Percentiles rank a stretch among this genome's conserved stretches.
Conservation (phyloP, 30 jellyfish, hydroid and myxozoan genomes). For the Aurelia aurita complex sp. Pacific region DNA sequence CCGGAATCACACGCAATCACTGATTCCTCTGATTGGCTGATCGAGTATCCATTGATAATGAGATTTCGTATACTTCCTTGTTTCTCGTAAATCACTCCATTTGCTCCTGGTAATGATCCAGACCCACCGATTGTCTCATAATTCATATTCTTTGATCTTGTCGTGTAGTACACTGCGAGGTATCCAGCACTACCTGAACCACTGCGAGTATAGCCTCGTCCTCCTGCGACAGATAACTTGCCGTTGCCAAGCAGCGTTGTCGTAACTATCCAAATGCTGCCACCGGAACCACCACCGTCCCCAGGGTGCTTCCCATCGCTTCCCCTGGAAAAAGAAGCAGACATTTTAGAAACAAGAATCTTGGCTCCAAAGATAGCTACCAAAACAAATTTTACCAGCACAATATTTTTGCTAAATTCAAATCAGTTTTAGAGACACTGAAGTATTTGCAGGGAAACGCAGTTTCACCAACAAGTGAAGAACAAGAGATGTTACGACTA, state of each 20-base stretch:
- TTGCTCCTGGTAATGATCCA: conserved; percentile 37
- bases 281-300: conserved; percentile 79
- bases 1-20: conserved; percentile 66
- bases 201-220: conserved; percentile 62
- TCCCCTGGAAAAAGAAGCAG: conserved; percentile 30
- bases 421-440: no score
- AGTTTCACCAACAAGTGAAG: no score
- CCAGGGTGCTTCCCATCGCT: conserved; percentile 67
- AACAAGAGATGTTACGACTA: no score
- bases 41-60: conserved; percentile 31
- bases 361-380: background rate
- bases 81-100: conserved; percentile 31
- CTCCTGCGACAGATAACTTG: conserved; percentile 49
- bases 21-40: conserved; percentile 9
- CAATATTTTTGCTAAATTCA: background rate
- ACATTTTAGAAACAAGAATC: background rate
- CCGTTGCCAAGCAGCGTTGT: conserved; percentile 45
- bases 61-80: conserved; percentile 3
- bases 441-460: no score
- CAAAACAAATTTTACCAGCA: background rate
- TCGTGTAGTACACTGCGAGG: conserved; percentile 26
- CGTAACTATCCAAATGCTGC: conserved; percentile 52
- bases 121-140: conserved; percentile 45
- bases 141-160: conserved; percentile 6
- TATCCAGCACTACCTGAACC: conserved; percentile 72